Conservation (phyloP, 2,797 vertebrate species). For the Lepilemur ruficaudatus region DNA sequence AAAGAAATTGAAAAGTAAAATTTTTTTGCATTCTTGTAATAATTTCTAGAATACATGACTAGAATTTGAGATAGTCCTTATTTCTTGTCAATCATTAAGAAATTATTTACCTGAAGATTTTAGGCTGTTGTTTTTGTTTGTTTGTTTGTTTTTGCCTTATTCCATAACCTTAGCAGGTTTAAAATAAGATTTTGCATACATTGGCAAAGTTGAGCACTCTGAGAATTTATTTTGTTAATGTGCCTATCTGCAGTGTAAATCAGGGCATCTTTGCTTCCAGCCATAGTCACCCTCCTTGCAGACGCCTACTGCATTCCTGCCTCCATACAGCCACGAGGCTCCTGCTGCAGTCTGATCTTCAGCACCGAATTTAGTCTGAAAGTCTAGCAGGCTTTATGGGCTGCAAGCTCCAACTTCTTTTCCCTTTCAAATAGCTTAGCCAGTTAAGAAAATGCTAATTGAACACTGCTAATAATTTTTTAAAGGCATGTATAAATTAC, state of each 20-base stretch:
- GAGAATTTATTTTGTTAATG: conserved; percentile 66
- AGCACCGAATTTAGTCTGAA: conserved; percentile 67
- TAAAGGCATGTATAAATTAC: conserved; percentile 68
- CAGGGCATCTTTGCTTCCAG: conserved; percentile 80
- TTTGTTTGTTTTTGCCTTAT: not conserved
- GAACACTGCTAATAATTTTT: conserved; percentile 71
- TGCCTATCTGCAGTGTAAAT: conserved; percentile 75
- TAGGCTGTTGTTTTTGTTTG: not conserved
- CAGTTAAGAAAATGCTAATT: conserved; percentile 72
- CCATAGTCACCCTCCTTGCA: conserved; percentile 78
- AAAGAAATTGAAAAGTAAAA: not conserved
- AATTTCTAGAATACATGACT: not conserved
- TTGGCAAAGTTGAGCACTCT: not conserved
- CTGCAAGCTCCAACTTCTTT: conserved; percentile 57
- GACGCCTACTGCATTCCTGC: conserved; percentile 66
- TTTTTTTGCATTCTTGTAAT: not conserved
- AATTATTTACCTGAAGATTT: conserved; percentile 32
- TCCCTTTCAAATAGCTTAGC: conserved; percentile 53
- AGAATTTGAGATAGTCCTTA: not conserved
- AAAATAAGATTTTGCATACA: conserved; percentile 48
- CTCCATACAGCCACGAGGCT: conserved; percentile 57
- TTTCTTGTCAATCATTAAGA: not conserved
- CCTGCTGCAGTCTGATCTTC: conserved; percentile 67
- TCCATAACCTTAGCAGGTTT: accelerated
- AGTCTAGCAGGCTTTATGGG: conserved; percentile 65